A percentile compares a stretch with the other conserved stretches of the same genome.
phyloP scores from a whole-genome alignment of 2,888 invertebrate species.

The Abrostola triplasia region DNA sequence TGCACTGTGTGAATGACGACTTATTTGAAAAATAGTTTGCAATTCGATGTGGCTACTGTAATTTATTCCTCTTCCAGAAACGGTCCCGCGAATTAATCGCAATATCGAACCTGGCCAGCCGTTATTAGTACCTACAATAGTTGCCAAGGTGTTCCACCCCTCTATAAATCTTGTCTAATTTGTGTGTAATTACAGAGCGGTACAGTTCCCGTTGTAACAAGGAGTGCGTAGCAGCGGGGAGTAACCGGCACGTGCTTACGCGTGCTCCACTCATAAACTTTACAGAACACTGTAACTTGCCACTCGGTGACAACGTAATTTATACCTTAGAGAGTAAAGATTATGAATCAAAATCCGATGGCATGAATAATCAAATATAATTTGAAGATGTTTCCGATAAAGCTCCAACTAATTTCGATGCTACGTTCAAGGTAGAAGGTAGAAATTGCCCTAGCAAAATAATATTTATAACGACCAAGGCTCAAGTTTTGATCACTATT shows the following conservation, averaged over 20 bases:
- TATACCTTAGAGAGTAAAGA: slow-evolving; percentile 39
- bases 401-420: slow-evolving; percentile 67
- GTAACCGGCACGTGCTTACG: slow-evolving; percentile 85
- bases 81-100: slow-evolving; percentile 80
- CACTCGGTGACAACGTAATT: slow-evolving; percentile 45
- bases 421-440: slow-evolving; percentile 70
- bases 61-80: slow-evolving; percentile 68
- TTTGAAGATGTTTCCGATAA: slow-evolving; percentile 65
- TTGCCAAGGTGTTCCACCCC: slow-evolving; percentile 88
- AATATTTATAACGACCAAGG: slow-evolving; percentile 63
- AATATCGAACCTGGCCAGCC: slow-evolving; percentile 85
- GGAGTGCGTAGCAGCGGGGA: slow-evolving; percentile 87
- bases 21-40: slow-evolving; percentile 54
- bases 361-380: slow-evolving; percentile 48
- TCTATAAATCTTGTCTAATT: slow-evolving; percentile 89
- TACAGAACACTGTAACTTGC: slow-evolving; percentile 55
- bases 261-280: slow-evolving; percentile 66
- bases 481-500: slow-evolving; percentile 76
- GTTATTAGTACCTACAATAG: slow-evolving; percentile 87
- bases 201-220: slow-evolving; percentile 85
- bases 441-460: slow-evolving; percentile 65
- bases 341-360: slow-evolving; percentile 52
- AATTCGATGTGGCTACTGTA: slow-evolving; percentile 43
- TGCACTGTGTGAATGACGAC: slow-evolving; percentile 63
- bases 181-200: slow-evolving; percentile 88